These are phyloP conservation scores for Drosophila mettleri DNA, from an alignment of 2,888 invertebrate genomes.

Conservation along the genomic window DNA sequence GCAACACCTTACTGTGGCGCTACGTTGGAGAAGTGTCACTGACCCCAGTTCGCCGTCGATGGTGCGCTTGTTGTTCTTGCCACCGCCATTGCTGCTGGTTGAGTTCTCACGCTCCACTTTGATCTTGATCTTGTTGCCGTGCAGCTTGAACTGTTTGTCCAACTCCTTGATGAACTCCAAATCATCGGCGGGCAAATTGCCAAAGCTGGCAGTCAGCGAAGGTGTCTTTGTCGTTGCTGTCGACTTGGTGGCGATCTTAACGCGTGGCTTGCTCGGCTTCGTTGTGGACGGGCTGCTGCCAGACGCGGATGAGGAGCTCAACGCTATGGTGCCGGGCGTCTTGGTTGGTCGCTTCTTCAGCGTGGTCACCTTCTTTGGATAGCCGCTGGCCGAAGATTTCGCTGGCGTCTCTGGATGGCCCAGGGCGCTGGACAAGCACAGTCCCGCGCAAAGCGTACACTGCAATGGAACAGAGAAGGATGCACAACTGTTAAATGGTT, in stretches of 20 bases:
- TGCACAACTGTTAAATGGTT: background rate
- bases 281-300: conserved; percentile 36
- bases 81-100: conserved; percentile 51
- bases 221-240: conserved; percentile 42
- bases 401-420: conserved; percentile 39
- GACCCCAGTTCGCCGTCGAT: conserved; percentile 91
- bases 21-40: conserved; percentile 70
- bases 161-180: conserved; percentile 84
- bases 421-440: conserved; percentile 57
- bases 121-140: conserved; percentile 84
- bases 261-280: conserved; percentile 69
- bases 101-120: conserved; percentile 83
- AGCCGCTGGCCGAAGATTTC: conserved; percentile 49
- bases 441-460: conserved; percentile 59
- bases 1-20: background rate
- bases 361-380: conserved; percentile 83
- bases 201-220: conserved; percentile 75
- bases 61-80: conserved; percentile 87
- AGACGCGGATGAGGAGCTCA: conserved; percentile 10
- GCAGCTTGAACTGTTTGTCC: conserved; percentile 84
- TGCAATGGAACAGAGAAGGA: conserved; percentile 40
- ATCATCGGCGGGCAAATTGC: conserved; percentile 82
- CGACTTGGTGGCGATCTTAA: conserved; percentile 42
- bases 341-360: conserved; percentile 80
- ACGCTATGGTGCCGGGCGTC: conserved; percentile 51